Base-by-base conservation (phyloP, 2,888 invertebrate species). In the Proisotoma minuta region DNA sequence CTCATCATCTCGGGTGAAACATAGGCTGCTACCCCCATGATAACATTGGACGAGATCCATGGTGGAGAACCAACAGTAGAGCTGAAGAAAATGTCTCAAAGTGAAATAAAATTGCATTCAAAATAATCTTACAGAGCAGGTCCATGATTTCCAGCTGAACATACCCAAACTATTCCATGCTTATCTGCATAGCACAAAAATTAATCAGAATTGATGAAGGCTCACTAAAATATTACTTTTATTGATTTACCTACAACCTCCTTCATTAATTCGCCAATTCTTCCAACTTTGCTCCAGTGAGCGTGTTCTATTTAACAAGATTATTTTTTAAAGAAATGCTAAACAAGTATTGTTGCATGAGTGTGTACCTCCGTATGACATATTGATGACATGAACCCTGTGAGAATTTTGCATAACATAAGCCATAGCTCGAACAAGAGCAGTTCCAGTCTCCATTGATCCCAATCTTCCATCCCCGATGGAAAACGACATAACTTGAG, bases 1-100 rank as follows among this genome's bases (percentile, higher is more conserved):
- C 87, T 82, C 91, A 95, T 95, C 96, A 98, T 98, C 76, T 94
- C 93, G 0, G 96, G 91, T 0, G 96, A 95, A 65, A 98, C 93
- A 80, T 94, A 97, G 15, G 98, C 98, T 20, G 96, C 97, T 59
- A 98, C 93, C 63, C 89, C 62, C 20, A 71, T 64, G 10, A 67
- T 59, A 4, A 50, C 57, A 47, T 64, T 60, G n/a, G 59, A 23
- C 27, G 48, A 49, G 24, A 71, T 56, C 53, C 63, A 81, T 74
- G 80, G 77, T 5, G 84, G 84, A 8, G 81, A 79, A 68, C 96
- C 95, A 59, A 95, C 88, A 0, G 98, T 97, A 76, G 89, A 87
- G 34, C 34, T 34, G 8, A 34, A 34, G 34, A n/a, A n/a, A n/a
- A n/a, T n/a, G n/a, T n/a, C n/a, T n/a, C 15, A 12, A 34, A 15